Conservation (phyloP, 2,888 invertebrate genomes). For the Apantesis nais region DNA sequence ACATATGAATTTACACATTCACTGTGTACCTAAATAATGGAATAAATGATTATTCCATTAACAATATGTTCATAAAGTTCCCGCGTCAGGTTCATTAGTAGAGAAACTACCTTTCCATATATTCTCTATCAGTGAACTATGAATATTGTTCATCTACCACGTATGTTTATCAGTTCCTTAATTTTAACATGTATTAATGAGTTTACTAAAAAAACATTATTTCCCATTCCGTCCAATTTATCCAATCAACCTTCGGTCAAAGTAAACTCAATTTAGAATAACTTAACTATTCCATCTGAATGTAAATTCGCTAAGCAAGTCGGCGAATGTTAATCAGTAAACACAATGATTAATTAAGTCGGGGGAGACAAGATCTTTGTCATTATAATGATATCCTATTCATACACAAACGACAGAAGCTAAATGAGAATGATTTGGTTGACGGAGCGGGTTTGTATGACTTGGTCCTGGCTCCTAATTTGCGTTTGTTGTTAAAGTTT, state of each 20-base stretch:
- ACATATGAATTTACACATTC: not conserved
- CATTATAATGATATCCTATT: conserved; percentile 77
- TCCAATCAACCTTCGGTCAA: conserved; percentile 26
- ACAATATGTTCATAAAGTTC: too few species aligned
- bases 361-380: conserved; percentile 74
- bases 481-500: conserved; percentile 24
- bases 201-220: not conserved
- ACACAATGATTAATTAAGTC: conserved; percentile 83
- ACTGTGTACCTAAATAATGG: not conserved
- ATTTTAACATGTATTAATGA: not conserved
- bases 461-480: conserved; percentile 12
- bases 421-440: conserved; percentile 55
- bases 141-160: too few species aligned
- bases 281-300: conserved; percentile 71
- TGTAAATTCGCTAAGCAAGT: conserved; percentile 74
- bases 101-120: not conserved
- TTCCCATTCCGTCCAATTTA: conserved; percentile 5
- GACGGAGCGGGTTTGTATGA: conserved; percentile 45
- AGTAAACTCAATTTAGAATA: conserved; percentile 52
- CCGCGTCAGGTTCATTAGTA: too few species aligned
- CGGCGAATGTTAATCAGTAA: conserved; percentile 77
- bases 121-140: not conserved
- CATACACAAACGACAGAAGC: conserved; percentile 63
- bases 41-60: too few species aligned
- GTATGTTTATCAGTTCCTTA: not conserved